Conservation (phyloP, 2,888 invertebrate species). For the Hemicrepidius hirtus region DNA sequence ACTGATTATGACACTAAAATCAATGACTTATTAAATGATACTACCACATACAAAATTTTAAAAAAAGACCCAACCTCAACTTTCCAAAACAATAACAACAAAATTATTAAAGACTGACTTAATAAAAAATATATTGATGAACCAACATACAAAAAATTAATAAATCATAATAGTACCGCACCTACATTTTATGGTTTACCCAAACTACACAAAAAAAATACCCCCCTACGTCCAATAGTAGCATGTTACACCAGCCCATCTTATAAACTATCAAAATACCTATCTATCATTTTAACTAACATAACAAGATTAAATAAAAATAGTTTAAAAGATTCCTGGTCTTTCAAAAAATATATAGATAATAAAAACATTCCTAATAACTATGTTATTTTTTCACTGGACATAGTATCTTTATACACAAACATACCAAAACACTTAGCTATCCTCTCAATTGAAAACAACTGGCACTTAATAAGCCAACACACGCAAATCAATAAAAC, state of each 20-base stretch:
- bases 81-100: neutral
- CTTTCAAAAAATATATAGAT: neutral
- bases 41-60: neutral
- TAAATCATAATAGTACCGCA: neutral
- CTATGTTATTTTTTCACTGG: too few species aligned
- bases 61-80: neutral
- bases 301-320: neutral
- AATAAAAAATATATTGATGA: neutral
- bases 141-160: neutral
- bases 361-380: too few species aligned
- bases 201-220: constrained; percentile 11
- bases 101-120: neutral
- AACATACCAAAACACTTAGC: too few species aligned
- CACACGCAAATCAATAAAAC: too few species aligned
- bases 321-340: neutral
- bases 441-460: too few species aligned
- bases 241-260: neutral
- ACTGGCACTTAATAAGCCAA: too few species aligned
- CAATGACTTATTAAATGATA: neutral
- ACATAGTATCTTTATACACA: too few species aligned
- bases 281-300: neutral
- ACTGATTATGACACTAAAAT: neutral
- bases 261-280: constrained; percentile 3
- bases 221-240: neutral
- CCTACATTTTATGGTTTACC: constrained; percentile 4